These are phyloP conservation scores for Ceratina australensis DNA, from an alignment of 1,140 invertebrate species.

Conservation along the genomic window DNA sequence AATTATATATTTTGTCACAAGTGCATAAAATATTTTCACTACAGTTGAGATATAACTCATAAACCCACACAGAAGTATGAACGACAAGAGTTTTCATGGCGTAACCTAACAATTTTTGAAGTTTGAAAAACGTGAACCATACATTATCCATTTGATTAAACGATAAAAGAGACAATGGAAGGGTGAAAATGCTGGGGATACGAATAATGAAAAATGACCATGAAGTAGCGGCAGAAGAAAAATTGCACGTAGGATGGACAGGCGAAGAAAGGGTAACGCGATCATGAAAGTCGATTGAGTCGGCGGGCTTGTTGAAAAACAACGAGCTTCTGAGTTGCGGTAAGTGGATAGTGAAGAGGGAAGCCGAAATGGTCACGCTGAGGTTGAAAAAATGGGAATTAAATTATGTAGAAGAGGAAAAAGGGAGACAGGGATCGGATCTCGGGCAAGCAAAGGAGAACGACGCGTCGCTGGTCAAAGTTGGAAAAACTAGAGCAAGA, in stretches of 20 bases:
- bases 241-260: background rate
- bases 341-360: background rate
- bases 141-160: no score
- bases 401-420: background rate
- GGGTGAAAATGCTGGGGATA: background rate
- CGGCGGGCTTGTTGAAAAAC: background rate
- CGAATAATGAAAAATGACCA: slow-evolving; percentile 37
- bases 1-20: no score
- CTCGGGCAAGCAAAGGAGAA: background rate
- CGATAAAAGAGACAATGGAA: no score
- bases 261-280: background rate
- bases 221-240: background rate
- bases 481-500: slow-evolving; percentile 10
- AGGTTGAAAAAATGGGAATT: slow-evolving; percentile 13
- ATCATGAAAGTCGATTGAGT: background rate
- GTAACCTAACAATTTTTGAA: no score
- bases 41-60: no score
- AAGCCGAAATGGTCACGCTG: background rate
- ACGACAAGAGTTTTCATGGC: no score
- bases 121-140: no score
- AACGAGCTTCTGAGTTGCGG: background rate
- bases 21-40: no score
- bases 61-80: no score
- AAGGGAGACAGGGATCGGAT: background rate
- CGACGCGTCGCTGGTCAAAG: background rate